Conservation (phyloP, 1,140 invertebrate genomes). For the Tribolium castaneum region DNA sequence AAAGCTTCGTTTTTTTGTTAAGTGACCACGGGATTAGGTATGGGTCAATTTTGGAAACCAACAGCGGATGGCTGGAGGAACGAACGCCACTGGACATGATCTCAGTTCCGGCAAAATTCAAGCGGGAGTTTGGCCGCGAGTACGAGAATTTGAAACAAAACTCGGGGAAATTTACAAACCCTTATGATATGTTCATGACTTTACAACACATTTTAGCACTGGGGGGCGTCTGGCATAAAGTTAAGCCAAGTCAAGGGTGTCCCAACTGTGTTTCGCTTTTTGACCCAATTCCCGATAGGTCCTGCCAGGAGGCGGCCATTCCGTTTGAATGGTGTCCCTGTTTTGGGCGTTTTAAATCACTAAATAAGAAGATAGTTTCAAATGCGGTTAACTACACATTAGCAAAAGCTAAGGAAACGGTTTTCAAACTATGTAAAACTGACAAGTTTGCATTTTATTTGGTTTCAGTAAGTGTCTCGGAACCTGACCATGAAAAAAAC, state of each 20-base stretch:
- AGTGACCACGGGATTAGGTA: constrained; percentile 90
- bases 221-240: background rate
- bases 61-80: constrained; percentile 87
- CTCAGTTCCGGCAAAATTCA: constrained; percentile 77
- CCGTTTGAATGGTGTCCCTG: no score
- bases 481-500: background rate
- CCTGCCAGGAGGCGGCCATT: no score
- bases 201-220: constrained; percentile 63
- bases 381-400: no score
- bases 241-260: background rate
- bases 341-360: no score
- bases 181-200: constrained; percentile 81
- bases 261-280: background rate
- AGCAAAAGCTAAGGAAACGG: background rate
- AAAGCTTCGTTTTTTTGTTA: constrained; percentile 75
- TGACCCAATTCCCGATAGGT: no score
- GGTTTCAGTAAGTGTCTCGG: background rate
- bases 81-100: constrained; percentile 83
- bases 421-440: background rate
- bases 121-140: constrained; percentile 67
- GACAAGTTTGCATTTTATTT: background rate
- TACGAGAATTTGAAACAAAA: constrained; percentile 75
- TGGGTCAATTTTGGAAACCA: constrained; percentile 77
- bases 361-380: no score
- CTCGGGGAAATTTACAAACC: constrained; percentile 73